A percentile compares a stretch with the other conserved stretches of the same genome.
Conservation (phyloP, 2,113 vertebrate species). For the Prolemur simus region DNA sequence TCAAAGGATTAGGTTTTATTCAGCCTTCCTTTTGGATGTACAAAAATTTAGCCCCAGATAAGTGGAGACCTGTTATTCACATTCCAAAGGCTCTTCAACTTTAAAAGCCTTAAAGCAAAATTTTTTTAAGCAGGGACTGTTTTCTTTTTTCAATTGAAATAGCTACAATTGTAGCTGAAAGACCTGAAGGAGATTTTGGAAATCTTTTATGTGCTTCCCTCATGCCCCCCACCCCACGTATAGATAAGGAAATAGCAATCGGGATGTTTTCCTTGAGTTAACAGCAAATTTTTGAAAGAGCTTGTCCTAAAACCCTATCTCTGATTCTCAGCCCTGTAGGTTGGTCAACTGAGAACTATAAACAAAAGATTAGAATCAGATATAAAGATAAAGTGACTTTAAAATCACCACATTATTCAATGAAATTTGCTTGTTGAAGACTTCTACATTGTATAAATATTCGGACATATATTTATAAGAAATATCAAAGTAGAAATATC, state of each 20-base stretch:
- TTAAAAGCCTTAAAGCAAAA: neutral
- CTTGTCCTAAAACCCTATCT: neutral
- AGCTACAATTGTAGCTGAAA: neutral
- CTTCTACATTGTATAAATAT: neutral
- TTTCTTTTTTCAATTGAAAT: neutral
- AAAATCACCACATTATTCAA: neutral
- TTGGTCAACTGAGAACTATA: slow-evolving; percentile 5
- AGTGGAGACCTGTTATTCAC: neutral
- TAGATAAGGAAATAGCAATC: slow-evolving; percentile 1
- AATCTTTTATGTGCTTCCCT: neutral
- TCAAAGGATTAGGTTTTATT: slow-evolving; percentile 17
- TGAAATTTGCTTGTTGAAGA: neutral
- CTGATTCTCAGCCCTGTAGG: neutral
- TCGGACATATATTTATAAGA: slow-evolving; percentile 3
- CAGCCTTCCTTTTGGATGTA: neutral
- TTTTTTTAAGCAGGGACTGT: neutral
- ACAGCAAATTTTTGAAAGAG: neutral
- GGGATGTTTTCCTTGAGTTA: neutral
- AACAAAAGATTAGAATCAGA: slow-evolving; percentile 16
- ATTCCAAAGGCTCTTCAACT: slow-evolving; percentile 45
- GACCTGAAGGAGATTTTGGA: neutral
- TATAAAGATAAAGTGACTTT: slow-evolving; percentile 31
- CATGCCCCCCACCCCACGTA: neutral
- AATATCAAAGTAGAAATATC: neutral
- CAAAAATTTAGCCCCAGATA: neutral